Base-by-base conservation (phyloP, 2,113 vertebrate species). In the Regulus satrapa region DNA sequence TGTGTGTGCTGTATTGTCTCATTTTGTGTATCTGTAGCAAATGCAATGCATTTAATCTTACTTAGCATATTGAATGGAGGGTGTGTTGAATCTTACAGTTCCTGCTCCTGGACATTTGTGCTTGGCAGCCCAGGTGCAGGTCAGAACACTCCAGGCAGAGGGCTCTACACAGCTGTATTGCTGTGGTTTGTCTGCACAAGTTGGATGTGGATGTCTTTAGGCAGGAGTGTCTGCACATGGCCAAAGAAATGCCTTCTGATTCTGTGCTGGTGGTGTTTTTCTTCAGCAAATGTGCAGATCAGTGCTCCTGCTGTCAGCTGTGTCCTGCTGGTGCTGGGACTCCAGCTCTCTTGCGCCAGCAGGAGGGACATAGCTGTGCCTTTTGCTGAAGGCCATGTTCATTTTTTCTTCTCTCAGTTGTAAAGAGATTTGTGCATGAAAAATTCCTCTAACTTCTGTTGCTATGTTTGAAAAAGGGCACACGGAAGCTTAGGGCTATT, bases 241-340 rank as follows among this genome's bases (percentile, higher is more conserved):
- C 17, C 14, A 5, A 4, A 32, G 38, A 73, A 41, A 38, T 21
- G 18, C 43, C 24, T 87, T 21, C 41, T 2, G 3, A 8, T 32
- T 67, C 14, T 9, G 2, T 52, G 19, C 41, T 41, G 41, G 12
- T 81, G 62, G 31, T 5, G 2, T 3, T 28, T 38, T n/a, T 77
- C 58, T 67, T 21, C 31, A 36, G 21, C 0, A 1, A 1, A 0
- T 4, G 7, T 20, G 58, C n/a, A 41, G 29, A 45, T 25, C 14
- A n/a, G 55, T 0, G 0, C 40, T 55, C 13, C 51, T 75, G 62
- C 62, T 49, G 49, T 26, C 45, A 59, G 24, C 49, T 54, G 16
- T 43, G 25, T 45, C 45, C 4, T 1, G 1, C 64, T 59, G 34
- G 23, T 13, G 9, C 54, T 69, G 45, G 24, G 31, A 21, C 43